Evolutionary conservation across 2,888 invertebrate genomes (phyloP).

Genomic region (Drosophila neonasuta): DNA sequence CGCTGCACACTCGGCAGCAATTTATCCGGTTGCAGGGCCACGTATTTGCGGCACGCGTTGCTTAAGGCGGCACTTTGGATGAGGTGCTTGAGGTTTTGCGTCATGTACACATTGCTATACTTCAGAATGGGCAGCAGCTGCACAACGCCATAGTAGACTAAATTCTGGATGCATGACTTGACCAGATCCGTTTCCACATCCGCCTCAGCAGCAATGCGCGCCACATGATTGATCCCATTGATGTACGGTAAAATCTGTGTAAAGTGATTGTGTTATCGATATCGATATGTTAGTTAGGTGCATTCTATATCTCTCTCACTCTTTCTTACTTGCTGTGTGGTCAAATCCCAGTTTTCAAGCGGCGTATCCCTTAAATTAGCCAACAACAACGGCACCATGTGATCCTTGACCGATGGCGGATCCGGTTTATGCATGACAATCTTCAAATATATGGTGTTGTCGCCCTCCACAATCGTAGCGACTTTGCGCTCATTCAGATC

Average conservation of each 20-base stretch:
- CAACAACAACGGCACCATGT: slow-evolving; percentile 94
- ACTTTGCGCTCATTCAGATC: slow-evolving; percentile 91
- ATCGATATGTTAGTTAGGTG: background rate
- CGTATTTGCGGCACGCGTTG: slow-evolving; percentile 86
- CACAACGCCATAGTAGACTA: slow-evolving; percentile 90
- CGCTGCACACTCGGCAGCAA: slow-evolving; percentile 79
- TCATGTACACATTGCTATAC: slow-evolving; percentile 93
- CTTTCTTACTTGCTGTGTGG: slow-evolving; percentile 91
- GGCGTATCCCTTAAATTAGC: slow-evolving; percentile 85
- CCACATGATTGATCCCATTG: slow-evolving; percentile 95
- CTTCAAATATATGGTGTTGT: slow-evolving; percentile 94
- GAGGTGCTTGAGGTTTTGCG: slow-evolving; percentile 87
- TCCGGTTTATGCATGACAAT: slow-evolving; percentile 91
- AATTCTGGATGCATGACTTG: slow-evolving; percentile 96
- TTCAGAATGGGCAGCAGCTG: slow-evolving; percentile 90
- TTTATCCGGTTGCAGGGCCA: slow-evolving; percentile 79
- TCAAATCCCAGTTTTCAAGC: slow-evolving; percentile 94
- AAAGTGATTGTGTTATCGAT: background rate
- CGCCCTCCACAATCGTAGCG: slow-evolving; percentile 91
- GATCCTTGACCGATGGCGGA: slow-evolving; percentile 91
- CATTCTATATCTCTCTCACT: no score
- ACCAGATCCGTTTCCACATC: slow-evolving; percentile 97
- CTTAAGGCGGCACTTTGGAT: slow-evolving; percentile 87
- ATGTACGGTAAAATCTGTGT: slow-evolving; percentile 87
- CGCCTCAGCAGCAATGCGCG: slow-evolving; percentile 93